These are phyloP conservation scores for Sphaeramia orbicularis DNA, from an alignment of 2,797 vertebrate species.

Conservation along the genomic window DNA sequence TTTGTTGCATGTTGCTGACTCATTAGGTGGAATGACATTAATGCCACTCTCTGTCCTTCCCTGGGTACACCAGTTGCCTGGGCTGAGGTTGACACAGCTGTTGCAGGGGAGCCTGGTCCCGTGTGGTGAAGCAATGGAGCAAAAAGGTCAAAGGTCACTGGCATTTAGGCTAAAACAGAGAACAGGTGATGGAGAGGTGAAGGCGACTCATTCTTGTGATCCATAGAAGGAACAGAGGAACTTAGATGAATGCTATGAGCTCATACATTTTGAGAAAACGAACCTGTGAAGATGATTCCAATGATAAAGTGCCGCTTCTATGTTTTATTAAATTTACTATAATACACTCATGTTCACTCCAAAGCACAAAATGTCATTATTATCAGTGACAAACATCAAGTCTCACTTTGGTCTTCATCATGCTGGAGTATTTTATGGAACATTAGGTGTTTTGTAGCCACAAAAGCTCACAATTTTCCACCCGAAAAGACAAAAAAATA, in stretches of 20 bases:
- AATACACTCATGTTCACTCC: too few relatives aligned
- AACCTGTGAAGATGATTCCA: background rate
- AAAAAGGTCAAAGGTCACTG: constrained; percentile 82
- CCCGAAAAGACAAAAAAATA: too few relatives aligned
- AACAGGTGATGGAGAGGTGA: constrained; percentile 86
- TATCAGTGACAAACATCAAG: too few relatives aligned
- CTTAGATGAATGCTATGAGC: constrained; percentile 37
- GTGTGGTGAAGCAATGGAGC: constrained; percentile 73
- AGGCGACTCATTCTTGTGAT: constrained; percentile 48
- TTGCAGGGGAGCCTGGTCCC: constrained; percentile 61
- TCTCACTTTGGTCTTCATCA: too few relatives aligned
- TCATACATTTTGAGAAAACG: constrained; percentile 10
- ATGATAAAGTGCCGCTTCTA: background rate
- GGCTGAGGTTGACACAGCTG: constrained; percentile 93
- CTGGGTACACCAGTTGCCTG: constrained; percentile 88
- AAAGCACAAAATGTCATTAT: too few relatives aligned
- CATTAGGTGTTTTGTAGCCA: too few relatives aligned
- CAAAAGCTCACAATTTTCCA: too few relatives aligned
- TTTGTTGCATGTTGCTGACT: constrained; percentile 67
- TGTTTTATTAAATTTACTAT: too few relatives aligned
- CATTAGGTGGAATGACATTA: constrained; percentile 72
- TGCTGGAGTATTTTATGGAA: too few relatives aligned
- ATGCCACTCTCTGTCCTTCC: constrained; percentile 79
- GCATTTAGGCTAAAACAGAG: constrained; percentile 81
- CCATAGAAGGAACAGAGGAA: constrained; percentile 39